Base-by-base conservation (phyloP, 2,888 invertebrate genomes). In the Hyposoter didymator region DNA sequence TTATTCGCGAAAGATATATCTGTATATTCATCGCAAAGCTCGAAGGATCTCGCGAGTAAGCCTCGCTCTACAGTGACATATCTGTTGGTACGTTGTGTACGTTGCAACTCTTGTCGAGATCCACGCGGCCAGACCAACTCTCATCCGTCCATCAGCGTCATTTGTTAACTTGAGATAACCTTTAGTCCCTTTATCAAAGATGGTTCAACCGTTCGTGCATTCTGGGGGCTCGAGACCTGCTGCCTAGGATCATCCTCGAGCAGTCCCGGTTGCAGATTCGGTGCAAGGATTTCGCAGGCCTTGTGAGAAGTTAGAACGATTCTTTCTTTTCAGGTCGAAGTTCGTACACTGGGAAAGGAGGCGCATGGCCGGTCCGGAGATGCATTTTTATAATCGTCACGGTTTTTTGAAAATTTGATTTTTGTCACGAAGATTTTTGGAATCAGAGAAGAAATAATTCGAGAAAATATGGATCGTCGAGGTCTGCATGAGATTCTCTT, bases 101-200 rank as follows among this genome's bases (percentile, higher is more conserved):
- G 17, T 35, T n/a, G 39, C 8, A 62, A 8, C 64, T 22, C 82
- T 73, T 72, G 76, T 76, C 70, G 80, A 84, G 80, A 84, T 84
- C 72, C 72, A 76, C 72, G 78, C 74, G 62, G 69, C 62, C 64
- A 45, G 59, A 76, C 76, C 47, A 14, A 55, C 78, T 62, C 67
- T 39, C 55, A 55, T 47, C 28, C 78, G 74, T 74, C 62, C 78
- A 64, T 59, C 69, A 49, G 49, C 76, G 84, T 75, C 84, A 82
- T 84, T 84, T 76, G 78, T 84, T 70, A 4, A 78, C 74, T 55
- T 78, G 28, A 59, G 81, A 84, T 84, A 84, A 84, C 84, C 84
- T 84, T 64, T 84, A 64, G 84, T 84, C 81, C 78, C 78, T 78
- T 78, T 70, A 78, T 78, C 55, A 75, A 28, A 47, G 72, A 84